These are phyloP conservation scores for Drepana arcuata DNA, from an alignment of 1,140 invertebrate species.

Conservation along the genomic window DNA sequence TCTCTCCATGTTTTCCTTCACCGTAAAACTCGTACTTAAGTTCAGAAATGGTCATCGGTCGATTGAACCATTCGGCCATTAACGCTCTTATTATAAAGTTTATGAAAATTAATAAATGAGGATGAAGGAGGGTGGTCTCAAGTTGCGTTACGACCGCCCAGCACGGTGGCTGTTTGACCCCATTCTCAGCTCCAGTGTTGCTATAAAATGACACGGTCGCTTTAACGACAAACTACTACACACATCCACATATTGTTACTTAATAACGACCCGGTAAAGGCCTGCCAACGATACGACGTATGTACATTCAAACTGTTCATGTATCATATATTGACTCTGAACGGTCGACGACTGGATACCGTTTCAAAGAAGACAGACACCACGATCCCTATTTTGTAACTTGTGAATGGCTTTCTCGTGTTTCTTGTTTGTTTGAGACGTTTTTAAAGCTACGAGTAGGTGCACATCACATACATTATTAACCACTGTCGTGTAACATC, in stretches of 20 bases:
- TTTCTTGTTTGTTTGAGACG: no score
- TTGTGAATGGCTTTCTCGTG: no score
- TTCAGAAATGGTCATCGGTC: no score
- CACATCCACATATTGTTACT: constrained; percentile 43
- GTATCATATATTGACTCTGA: constrained; percentile 15
- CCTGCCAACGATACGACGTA: constrained; percentile 30
- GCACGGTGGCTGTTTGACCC: constrained; percentile 15
- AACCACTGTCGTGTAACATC: no score
- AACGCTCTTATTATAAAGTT: constrained; percentile 33
- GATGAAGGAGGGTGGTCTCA: constrained; percentile 26
- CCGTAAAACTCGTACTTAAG: no score
- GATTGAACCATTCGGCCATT: no score
- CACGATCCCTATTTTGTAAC: no score
- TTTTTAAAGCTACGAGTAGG: no score
- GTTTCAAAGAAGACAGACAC: no score
- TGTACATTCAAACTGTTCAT: constrained; percentile 29
- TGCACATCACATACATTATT: no score
- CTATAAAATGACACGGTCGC: constrained; percentile 36
- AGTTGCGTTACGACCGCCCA: constrained; percentile 40
- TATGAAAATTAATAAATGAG: constrained; percentile 46
- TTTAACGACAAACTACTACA: constrained; percentile 40
- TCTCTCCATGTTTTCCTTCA: no score
- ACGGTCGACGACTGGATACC: no score
- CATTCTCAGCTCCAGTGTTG: constrained; percentile 13
- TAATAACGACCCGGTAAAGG: constrained; percentile 41